These are phyloP conservation scores for Phortica variegata DNA, from an alignment of 1,140 invertebrate species.

Conservation along the genomic window DNA sequence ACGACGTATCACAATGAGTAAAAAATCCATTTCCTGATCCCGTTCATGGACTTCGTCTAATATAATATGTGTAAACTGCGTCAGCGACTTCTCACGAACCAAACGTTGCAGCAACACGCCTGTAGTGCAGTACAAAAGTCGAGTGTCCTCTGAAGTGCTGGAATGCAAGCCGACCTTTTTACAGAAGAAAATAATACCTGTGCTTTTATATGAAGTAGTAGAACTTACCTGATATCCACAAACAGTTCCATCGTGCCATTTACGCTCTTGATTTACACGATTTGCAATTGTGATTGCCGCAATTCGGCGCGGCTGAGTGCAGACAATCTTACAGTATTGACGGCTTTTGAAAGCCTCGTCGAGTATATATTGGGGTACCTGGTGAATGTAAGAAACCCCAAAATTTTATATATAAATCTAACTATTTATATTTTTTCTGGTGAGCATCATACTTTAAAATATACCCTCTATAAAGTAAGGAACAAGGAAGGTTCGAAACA, in stretches of 20 bases:
- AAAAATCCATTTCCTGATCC: constrained; percentile 88
- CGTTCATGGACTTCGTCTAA: constrained; percentile 96
- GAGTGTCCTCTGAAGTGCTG: constrained; percentile 63
- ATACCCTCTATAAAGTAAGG: background rate
- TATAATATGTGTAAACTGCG: constrained; percentile 86
- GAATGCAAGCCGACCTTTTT: constrained; percentile 59
- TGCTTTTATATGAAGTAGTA: background rate
- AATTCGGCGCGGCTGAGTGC: constrained; percentile 87
- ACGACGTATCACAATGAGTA: constrained; percentile 82
- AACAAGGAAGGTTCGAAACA: too few relatives aligned
- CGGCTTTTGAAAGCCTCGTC: constrained; percentile 69
- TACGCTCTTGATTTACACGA: constrained; percentile 79
- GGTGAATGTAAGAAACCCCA: background rate
- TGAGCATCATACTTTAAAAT: background rate
- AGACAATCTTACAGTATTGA: constrained; percentile 72
- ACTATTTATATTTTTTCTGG: background rate
- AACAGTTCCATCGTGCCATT: constrained; percentile 74
- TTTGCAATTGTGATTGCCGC: constrained; percentile 86
- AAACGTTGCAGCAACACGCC: constrained; percentile 74
- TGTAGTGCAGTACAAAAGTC: constrained; percentile 85
- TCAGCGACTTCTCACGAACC: constrained; percentile 66
- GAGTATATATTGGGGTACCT: constrained; percentile 86
- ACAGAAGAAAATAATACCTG: too few relatives aligned
- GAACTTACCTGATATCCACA: constrained; percentile 77
- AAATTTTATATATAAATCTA: background rate